A percentile compares a stretch with the other conserved stretches of the same genome.
phyloP scores from a whole-genome alignment of 1,140 invertebrate genomes.

The Trachymyrmex cornetzi region DNA sequence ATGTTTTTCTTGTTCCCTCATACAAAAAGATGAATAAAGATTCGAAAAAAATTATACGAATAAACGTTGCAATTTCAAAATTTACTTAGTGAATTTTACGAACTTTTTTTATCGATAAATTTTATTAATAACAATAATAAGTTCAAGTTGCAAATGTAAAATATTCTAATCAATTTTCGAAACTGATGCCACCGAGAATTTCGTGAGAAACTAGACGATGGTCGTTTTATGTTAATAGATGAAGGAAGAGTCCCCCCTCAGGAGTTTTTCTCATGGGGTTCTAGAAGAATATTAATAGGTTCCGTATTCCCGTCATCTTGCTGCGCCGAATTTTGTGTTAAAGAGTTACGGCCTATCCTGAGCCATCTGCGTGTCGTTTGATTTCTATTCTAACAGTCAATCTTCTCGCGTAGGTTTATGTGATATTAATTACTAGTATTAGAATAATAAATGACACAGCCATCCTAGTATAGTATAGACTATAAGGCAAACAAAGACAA shows the following conservation, averaged over 20 bases:
- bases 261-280: conserved; percentile 72
- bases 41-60: neutral
- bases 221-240: conserved; percentile 74
- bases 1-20: neutral
- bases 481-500: conserved; percentile 50
- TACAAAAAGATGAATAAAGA: neutral
- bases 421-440: conserved; percentile 49
- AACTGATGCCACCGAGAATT: conserved; percentile 23
- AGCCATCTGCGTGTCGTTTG: conserved; percentile 68
- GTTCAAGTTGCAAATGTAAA: neutral
- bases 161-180: conserved; percentile 3
- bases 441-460: conserved; percentile 64
- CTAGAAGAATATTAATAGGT: conserved; percentile 76
- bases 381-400: conserved; percentile 59
- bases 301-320: conserved; percentile 60
- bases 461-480: conserved; percentile 62
- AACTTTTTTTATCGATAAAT: neutral
- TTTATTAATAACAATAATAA: neutral
- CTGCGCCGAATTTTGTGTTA: conserved; percentile 62
- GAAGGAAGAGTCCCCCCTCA: conserved; percentile 69
- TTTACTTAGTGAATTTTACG: neutral
- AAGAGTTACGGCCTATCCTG: conserved; percentile 70
- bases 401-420: conserved; percentile 27
- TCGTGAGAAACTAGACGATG: conserved; percentile 71
- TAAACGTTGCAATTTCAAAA: neutral